Evolutionary conservation across 2,797 vertebrate genomes (phyloP).

Genomic region (Artibeus lituratus): DNA sequence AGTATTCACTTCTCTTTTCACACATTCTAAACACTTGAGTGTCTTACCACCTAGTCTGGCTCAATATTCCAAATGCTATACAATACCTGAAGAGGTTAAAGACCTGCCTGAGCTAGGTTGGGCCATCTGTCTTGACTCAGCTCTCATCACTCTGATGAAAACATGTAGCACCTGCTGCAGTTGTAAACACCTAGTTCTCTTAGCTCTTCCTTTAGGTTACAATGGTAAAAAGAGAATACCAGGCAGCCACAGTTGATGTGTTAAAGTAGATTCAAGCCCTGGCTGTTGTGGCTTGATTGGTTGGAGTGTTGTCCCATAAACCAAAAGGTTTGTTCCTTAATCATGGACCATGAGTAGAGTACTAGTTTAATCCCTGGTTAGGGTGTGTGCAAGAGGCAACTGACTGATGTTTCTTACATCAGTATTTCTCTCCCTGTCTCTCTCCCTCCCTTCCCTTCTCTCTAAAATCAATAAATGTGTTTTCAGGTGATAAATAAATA

Average conservation of each 20-base stretch:
- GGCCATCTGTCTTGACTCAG: neutral
- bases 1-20: neutral
- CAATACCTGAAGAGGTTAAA: neutral
- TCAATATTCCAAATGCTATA: neutral
- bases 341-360: neutral
- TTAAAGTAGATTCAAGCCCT: neutral
- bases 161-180: neutral
- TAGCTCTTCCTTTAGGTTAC: neutral
- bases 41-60: neutral
- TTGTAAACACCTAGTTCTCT: neutral
- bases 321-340: neutral
- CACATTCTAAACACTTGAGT: neutral
- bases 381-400: neutral
- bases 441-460: neutral
- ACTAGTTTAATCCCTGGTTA: neutral
- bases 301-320: neutral
- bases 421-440: neutral
- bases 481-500: neutral
- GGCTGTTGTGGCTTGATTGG: neutral
- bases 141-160: neutral
- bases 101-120: accelerated
- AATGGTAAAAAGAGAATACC: neutral
- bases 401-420: neutral
- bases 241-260: neutral
- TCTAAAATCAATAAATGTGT: neutral